Evolutionary conservation across 1,140 invertebrate species (phyloP), one percentile per base, ranked within the genome.

Genomic region (Neelides sp.): DNA sequence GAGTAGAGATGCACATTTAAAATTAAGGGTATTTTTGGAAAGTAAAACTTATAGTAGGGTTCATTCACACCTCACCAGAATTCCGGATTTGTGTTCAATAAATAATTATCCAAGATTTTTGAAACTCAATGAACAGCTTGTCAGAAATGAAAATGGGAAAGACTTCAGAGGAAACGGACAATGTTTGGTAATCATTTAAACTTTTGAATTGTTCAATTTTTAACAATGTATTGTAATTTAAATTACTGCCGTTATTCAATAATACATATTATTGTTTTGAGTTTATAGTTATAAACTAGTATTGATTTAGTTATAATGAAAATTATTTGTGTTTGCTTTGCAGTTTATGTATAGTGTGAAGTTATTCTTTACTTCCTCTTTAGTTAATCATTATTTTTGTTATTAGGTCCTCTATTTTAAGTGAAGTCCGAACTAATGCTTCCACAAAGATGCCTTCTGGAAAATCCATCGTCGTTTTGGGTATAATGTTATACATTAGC

Each of bases 381-480:
- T n/a, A n/a, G n/a, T n/a, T n/a, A n/a, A n/a, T n/a, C n/a, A n/a
- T n/a, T 26, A 7, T 40, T 40, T 32, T 7, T 34, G n/a, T 32
- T 74, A 76, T 51, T 70, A 92, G 89, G 89, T 88, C 87, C 58
- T 80, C 83, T 59, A 92, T 93, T 65, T 75, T 95, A 68, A 82
- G 83, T 63, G 89, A 94, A 71, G 90, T 95, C 62, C 88, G 91
- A 73, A 87, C 87, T 66, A 86, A 85, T 71, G 84, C 87, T 59
- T 90, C 82, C 70, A 88, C 85, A 62, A 93, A 93, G 73, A 74
- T 94, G 69, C 86, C 88, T 62, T 83, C 87, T 55, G 87, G 85
- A 65, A 93, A 92, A 76, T 86, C 85, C 70, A 77, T 95, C 57
- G 71, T 93, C 66, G 87, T 93, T 55, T 72, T 93, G 71, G 89